phyloP scores from a whole-genome alignment of 1,140 invertebrate species.

The Sminthurides bifidus region DNA sequence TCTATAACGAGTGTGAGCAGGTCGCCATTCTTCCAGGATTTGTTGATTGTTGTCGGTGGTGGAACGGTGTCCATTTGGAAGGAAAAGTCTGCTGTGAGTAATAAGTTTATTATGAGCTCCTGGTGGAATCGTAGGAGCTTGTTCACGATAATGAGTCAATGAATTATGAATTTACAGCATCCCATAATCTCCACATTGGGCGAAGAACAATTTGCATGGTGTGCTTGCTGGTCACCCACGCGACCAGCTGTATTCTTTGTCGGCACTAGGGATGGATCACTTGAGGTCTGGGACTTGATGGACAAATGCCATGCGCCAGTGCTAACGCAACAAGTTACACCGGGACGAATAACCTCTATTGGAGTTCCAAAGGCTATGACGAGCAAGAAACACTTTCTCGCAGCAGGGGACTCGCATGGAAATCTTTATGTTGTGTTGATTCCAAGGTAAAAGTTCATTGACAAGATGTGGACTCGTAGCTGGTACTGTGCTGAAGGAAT shows the following conservation, averaged over 20 bases:
- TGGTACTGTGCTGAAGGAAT: no score
- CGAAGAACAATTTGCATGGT: constrained; percentile 22
- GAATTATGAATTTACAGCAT: constrained; percentile 10
- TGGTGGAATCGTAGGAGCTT: background rate
- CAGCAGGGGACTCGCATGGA: constrained; percentile 16
- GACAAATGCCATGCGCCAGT: constrained; percentile 40
- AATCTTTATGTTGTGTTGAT: constrained; percentile 18
- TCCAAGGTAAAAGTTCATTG: no score
- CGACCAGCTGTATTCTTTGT: constrained; percentile 39
- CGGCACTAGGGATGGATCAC: constrained; percentile 38
- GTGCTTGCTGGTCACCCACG: constrained; percentile 23
- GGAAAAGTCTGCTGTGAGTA: constrained; percentile 20
- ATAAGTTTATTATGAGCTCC: background rate
- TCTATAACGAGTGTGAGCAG: constrained; percentile 36
- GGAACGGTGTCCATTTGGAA: constrained; percentile 37
- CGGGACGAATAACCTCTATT: constrained; percentile 20
- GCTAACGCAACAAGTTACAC: constrained; percentile 20
- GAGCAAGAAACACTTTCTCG: constrained; percentile 20
- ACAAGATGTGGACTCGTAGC: no score
- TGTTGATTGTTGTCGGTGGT: constrained; percentile 41
- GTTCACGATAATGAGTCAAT: background rate
- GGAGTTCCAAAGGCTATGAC: constrained; percentile 10
- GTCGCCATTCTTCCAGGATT: constrained; percentile 40
- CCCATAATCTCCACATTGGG: constrained; percentile 15
- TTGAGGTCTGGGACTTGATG: constrained; percentile 43